Percentiles rank a stretch among this genome's conserved stretches.
phyloP scores from a whole-genome alignment of 37 sponge, comb jelly and placozoan genomes.

The Crambe crambe region DNA sequence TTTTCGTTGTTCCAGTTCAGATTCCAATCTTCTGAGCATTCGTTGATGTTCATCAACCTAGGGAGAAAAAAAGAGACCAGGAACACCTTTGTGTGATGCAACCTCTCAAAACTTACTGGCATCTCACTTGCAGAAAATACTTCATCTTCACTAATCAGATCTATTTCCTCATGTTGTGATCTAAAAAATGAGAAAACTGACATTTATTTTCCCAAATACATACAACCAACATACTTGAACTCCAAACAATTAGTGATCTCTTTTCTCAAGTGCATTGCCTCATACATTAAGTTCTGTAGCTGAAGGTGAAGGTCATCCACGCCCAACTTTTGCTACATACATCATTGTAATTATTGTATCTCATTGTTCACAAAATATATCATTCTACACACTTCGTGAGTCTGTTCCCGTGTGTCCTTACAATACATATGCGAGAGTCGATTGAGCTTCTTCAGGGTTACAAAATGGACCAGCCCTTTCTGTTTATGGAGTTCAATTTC shows the following conservation, averaged over 20 bases:
- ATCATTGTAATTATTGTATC: no score
- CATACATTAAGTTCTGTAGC: conserved; percentile 84
- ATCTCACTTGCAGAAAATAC: conserved; percentile 48
- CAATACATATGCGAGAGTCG: conserved; percentile 71
- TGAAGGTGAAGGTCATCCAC: conserved; percentile 83
- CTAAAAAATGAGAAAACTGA: conserved; percentile 15
- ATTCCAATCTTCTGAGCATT: conserved; percentile 80
- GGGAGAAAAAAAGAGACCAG: background rate
- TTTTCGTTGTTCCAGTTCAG: conserved; percentile 83
- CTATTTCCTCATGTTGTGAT: conserved; percentile 81
- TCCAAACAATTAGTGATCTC: conserved; percentile 84
- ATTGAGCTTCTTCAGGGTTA: conserved; percentile 59
- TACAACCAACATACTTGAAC: conserved; percentile 65
- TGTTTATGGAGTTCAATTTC: conserved; percentile 15
- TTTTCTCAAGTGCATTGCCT: conserved; percentile 66
- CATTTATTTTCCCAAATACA: background rate
- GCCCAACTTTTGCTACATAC: conserved; percentile 45
- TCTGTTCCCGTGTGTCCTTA: conserved; percentile 68
- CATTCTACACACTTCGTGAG: conserved; percentile 56
- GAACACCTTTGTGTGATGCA: conserved; percentile 51
- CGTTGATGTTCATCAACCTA: conserved; percentile 65
- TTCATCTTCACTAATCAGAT: conserved; percentile 74
- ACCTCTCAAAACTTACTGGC: no score
- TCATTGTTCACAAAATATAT: no score
- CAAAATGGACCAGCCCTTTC: conserved; percentile 44